Evolutionary conservation across 2,797 vertebrate species (phyloP).

Genomic region (Lithobates sylvaticus): DNA sequence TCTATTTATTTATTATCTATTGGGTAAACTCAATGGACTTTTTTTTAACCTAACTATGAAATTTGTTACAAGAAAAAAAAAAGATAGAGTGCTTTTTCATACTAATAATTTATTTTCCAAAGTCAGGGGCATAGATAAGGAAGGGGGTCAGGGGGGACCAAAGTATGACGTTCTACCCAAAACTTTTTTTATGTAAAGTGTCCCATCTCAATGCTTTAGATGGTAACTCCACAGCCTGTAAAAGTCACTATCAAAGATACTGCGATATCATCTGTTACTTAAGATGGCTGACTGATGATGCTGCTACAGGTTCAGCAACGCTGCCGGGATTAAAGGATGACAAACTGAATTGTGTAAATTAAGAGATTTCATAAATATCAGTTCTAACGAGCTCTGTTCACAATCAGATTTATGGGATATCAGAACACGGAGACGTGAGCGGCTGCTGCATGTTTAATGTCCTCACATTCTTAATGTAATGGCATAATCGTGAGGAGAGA

Average conservation of each 20-base stretch:
- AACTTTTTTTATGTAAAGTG: no score
- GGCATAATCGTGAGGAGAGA: neutral
- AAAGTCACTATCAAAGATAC: neutral
- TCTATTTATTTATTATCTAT: no score
- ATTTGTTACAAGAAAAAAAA: no score
- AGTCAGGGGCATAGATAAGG: no score
- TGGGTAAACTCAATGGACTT: no score
- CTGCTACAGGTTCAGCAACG: neutral
- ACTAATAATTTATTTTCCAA: no score
- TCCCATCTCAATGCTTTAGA: no score
- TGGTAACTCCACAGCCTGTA: neutral
- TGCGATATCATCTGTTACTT: neutral
- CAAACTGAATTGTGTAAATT: neutral
- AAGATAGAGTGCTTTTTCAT: no score
- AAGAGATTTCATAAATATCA: neutral
- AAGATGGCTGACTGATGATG: neutral
- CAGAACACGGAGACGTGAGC: neutral
- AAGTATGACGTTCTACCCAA: no score
- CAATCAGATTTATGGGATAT: conserved; percentile 19
- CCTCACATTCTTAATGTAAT: conserved; percentile 5
- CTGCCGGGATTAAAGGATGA: neutral
- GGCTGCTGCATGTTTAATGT: conserved; percentile 7
- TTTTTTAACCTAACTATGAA: no score
- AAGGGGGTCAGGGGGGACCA: no score
- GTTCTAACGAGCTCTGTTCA: conserved; percentile 7